Evolutionary conservation across 2,797 vertebrate genomes (phyloP).

Genomic region (Spinibarbus caldwelli): DNA sequence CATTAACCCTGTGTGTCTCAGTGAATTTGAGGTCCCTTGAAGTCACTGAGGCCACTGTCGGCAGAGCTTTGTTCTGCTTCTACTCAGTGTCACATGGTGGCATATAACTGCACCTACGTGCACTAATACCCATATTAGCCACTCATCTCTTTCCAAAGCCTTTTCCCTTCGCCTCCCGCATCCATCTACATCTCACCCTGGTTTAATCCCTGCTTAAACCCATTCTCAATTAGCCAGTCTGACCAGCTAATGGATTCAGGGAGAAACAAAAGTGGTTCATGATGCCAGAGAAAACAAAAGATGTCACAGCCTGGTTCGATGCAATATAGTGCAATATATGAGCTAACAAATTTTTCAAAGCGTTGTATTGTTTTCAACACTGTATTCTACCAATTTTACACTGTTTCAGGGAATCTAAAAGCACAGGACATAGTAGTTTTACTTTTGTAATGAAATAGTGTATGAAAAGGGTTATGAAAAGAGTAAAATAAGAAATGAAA

Average conservation of each 20-base stretch:
- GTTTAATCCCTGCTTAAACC: constrained; percentile 77
- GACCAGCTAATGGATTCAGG: constrained; percentile 68
- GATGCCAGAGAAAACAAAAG: constrained; percentile 5
- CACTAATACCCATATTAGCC: constrained; percentile 79
- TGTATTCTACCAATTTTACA: background rate
- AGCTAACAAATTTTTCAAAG: background rate
- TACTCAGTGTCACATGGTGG: constrained; percentile 74
- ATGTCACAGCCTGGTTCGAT: background rate
- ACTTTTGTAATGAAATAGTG: too few relatives aligned
- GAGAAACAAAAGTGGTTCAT: constrained; percentile 53
- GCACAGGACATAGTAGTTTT: too few relatives aligned
- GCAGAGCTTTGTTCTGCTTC: constrained; percentile 68
- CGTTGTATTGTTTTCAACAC: background rate
- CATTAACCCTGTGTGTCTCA: constrained; percentile 66
- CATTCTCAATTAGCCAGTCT: constrained; percentile 76
- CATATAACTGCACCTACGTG: constrained; percentile 65
- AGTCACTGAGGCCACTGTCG: constrained; percentile 65
- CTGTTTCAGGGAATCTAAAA: background rate
- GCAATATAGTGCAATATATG: constrained; percentile 3
- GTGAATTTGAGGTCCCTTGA: constrained; percentile 42
- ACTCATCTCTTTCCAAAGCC: constrained; percentile 71
- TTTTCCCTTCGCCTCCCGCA: constrained; percentile 75
- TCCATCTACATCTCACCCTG: constrained; percentile 68
- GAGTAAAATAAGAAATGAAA: too few relatives aligned
- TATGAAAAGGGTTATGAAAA: too few relatives aligned